Base-by-base conservation (phyloP, 2,797 vertebrate genomes). In the Odontamblyopus lacepedii region DNA sequence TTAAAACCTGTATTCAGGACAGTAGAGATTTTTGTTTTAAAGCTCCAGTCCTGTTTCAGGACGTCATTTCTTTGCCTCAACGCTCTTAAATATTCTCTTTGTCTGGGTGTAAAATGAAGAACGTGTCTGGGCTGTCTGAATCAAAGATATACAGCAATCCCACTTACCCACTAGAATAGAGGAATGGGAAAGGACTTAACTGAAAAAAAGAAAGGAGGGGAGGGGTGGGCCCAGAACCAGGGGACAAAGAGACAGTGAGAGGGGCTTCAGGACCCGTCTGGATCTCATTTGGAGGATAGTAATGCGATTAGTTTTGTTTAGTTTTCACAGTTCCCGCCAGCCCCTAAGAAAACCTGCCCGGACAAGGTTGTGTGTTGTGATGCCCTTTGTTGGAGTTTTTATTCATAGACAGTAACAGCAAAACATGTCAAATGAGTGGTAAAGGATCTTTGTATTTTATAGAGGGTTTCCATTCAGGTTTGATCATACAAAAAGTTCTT, bases 221-320 rank as follows among this genome's bases (percentile, higher is more conserved):
- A 6, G 51, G 57, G 60, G 63, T 38, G 38, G 69, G 51, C 50
- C 1, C 63, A 64, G 55, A 35, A 61, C 23, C 41, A 27, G 63
- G 57, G 59, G 61, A 76, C 30, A 57, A 71, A 73, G 73, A 79
- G 66, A 75, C 63, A 56, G n/a, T 71, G 69, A 70, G 84, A 73
- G 74, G 72, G 62, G 81, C 77, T 71, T 79, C 80, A 62, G 84
- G 81, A 78, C 83, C 74, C 80, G 89, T 92, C 92, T 94, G 93
- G 89, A 87, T 93, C 91, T 92, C 90, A 92, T 94, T 94, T 94
- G 70, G 89, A 84, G 88, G 88, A 93, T 75, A 89, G 89, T 94
- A 94, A 94, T 94, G 90, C 53, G 91, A 94, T 94, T 94, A 94
- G 89, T 87, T 91, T 92, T 94, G 93, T 94, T 94, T 94, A 94